Percentiles rank a stretch among this genome's conserved stretches.
phyloP scores from a whole-genome alignment of 1,140 invertebrate species.

The Acromyrmex heyeri region DNA sequence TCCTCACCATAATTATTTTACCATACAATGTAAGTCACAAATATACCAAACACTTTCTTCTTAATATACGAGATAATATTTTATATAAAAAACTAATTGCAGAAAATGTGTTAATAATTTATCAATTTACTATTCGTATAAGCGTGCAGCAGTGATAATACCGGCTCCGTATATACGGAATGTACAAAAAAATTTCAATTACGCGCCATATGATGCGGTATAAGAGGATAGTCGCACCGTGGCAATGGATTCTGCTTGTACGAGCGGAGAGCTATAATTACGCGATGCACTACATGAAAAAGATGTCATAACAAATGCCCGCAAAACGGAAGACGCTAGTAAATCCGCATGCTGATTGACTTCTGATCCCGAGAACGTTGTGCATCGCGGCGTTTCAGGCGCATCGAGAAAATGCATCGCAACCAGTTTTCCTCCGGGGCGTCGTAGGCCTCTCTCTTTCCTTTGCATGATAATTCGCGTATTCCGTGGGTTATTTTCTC shows the following conservation, averaged over 20 bases:
- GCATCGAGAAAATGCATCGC: slow-evolving; percentile 5
- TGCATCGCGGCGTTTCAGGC: not conserved
- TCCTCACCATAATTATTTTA: too few relatives aligned
- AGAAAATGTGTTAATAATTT: slow-evolving; percentile 8
- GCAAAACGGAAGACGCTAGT: slow-evolving; percentile 17
- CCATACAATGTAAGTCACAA: not conserved
- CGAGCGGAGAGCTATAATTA: slow-evolving; percentile 6
- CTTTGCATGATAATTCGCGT: slow-evolving; percentile 28
- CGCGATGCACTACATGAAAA: not conserved
- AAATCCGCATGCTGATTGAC: slow-evolving; percentile 13
- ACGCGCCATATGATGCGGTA: not conserved
- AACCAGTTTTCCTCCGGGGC: not conserved
- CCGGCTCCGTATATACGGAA: not conserved
- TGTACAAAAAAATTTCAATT: slow-evolving; percentile 9
- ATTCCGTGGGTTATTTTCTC: not conserved
- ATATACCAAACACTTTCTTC: not conserved
- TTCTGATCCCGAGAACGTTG: slow-evolving; percentile 30
- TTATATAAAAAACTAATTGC: not conserved
- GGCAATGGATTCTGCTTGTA: not conserved
- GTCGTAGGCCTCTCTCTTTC: not conserved
- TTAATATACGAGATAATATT: not conserved
- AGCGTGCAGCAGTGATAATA: not conserved
- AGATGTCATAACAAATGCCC: slow-evolving; percentile 39
- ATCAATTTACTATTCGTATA: not conserved
- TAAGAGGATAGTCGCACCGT: not conserved